Percentiles rank a stretch among this genome's conserved stretches.
Evolutionary conservation across 2,888 invertebrate species (phyloP).

Genomic region (Drosophila kambysellisi): DNA sequence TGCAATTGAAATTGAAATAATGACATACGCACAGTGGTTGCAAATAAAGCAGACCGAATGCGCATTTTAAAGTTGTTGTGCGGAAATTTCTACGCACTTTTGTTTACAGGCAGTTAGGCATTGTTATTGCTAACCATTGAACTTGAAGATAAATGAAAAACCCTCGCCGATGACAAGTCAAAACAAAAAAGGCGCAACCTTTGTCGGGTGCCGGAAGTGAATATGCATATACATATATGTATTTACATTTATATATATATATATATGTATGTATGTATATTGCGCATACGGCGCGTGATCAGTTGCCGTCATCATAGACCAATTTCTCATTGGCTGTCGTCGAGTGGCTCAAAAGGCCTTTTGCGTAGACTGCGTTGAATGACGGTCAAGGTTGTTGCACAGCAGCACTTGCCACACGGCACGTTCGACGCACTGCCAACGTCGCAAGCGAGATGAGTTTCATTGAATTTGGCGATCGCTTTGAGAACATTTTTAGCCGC

Average conservation of each 20-base stretch:
- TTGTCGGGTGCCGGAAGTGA: conserved; percentile 69
- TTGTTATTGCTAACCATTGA: conserved; percentile 41
- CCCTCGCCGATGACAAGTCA: conserved; percentile 26
- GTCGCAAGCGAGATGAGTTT: conserved; percentile 22
- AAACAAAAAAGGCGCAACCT: conserved; percentile 38
- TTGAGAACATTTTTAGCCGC: conserved; percentile 75
- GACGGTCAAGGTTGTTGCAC: conserved; percentile 70
- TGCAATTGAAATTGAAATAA: conserved; percentile 50
- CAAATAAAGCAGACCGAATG: conserved; percentile 32
- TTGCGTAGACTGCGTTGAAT: conserved; percentile 54
- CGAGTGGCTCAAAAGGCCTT: conserved; percentile 40
- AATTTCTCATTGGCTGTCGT: conserved; percentile 53
- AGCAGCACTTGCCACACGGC: conserved; percentile 66
- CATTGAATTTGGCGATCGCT: conserved; percentile 58
- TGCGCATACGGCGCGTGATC: conserved; percentile 58
- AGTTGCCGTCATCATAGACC: conserved; percentile 22
- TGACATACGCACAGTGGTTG: conserved; percentile 31
- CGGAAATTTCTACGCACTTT: conserved; percentile 75
- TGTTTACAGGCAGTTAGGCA: not conserved
- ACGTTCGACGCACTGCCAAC: conserved; percentile 63
- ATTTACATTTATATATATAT: conserved; percentile 16
- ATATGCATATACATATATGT: conserved; percentile 15
- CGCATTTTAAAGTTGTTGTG: conserved; percentile 44
- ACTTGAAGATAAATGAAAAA: conserved; percentile 68
- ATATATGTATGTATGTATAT: conserved; percentile 38